Evolutionary conservation across 2,888 invertebrate species (phyloP).

Genomic region (Plagiodera versicolora): DNA sequence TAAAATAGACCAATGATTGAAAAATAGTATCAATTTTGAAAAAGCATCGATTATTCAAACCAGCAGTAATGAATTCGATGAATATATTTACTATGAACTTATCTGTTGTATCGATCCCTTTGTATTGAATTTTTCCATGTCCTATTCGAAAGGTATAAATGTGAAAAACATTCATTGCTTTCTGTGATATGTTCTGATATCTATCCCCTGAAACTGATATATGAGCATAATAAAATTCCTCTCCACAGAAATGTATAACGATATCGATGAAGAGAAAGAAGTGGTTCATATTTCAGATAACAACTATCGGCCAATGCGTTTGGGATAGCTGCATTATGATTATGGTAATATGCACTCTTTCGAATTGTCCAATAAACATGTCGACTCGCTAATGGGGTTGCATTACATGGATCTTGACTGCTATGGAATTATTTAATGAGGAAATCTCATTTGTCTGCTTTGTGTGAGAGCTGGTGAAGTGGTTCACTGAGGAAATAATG

Average conservation of each 20-base stretch:
- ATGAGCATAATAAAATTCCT: slow-evolving; percentile 25
- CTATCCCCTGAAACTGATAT: slow-evolving; percentile 1
- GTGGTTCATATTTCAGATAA: slow-evolving; percentile 20
- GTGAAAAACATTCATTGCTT: not conserved
- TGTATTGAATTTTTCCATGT: too few species aligned
- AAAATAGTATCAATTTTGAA: too few species aligned
- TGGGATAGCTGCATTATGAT: slow-evolving; percentile 22
- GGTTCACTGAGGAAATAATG: too few species aligned
- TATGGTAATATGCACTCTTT: slow-evolving; percentile 16
- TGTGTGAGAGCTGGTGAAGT: too few species aligned
- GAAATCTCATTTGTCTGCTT: too few species aligned
- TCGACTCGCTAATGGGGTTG: not conserved
- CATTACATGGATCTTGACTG: too few species aligned
- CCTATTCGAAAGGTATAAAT: not conserved
- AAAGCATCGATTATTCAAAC: too few species aligned
- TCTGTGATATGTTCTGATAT: not conserved
- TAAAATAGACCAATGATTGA: too few species aligned
- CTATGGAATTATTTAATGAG: too few species aligned
- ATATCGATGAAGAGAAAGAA: slow-evolving; percentile 22
- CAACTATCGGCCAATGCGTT: slow-evolving; percentile 22
- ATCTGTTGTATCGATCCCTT: too few species aligned
- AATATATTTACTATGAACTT: too few species aligned
- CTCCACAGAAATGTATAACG: slow-evolving; percentile 31
- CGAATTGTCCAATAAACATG: not conserved
- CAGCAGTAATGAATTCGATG: too few species aligned